Base-by-base conservation (phyloP, 2,113 vertebrate genomes). In the Vulpes lagopus region DNA sequence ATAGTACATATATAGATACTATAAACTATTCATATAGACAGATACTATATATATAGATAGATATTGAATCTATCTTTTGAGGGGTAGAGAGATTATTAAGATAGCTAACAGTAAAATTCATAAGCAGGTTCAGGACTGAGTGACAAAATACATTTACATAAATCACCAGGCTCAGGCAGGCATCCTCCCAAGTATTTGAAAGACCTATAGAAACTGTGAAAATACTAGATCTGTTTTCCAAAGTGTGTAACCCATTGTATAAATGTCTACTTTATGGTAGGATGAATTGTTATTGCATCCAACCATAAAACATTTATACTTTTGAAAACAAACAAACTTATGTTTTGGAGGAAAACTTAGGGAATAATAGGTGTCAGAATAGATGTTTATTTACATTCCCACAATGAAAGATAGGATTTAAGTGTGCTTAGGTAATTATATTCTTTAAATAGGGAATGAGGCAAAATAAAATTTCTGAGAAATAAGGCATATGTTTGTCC, bases 401-500 rank as follows among this genome's bases (percentile, higher is more conserved):
- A 53, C 12, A 92, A 38, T 83, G 88, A 87, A 96, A 78, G 3
- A 20, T 59, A 83, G 78, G 35, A 78, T 94, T 79, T 88, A 89
- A 92, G 55, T 57, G 32, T 79, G 51, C 55, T 92, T 96, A 71
- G n/a, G 49, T 89, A 92, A 83, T 76, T 71, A 73, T 57, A 94
- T 49, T 65, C 30, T 83, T 69, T 67, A 89, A 79, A 14, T 57
- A 92, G 49, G 5, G 59, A 94, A 96, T 73, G n/a, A 71, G 69
- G 55, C 82, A 96, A 94, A 71, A 74, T 64, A 91, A 94, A 88
- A 84, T 73, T 83, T 74, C 55, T 94, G 67, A 35, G 83, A 87
- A 84, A 92, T 92, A 57, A 89, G 35, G 11, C 35, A 92, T 80
- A 23, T 92, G 69, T 35, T 80, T 73, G 57, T 53, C 73, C 85